Base-by-base conservation (phyloP, 23 tunicate genomes). In the Trididemnum nubilum region DNA sequence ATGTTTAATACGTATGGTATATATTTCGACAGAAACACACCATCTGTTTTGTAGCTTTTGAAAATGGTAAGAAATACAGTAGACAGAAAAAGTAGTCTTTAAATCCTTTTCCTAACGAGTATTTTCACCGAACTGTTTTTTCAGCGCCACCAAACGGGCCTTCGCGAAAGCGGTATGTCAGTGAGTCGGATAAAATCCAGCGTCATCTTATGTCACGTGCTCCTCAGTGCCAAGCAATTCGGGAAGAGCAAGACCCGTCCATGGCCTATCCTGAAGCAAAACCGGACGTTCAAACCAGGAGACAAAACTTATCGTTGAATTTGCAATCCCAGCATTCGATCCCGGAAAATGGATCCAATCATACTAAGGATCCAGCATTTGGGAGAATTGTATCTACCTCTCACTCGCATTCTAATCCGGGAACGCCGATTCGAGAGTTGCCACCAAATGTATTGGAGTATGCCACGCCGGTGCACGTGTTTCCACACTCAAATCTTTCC, bases 371-470 rank as follows among this genome's bases (percentile, higher is more conserved):
- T 44, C 12, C 54, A 15, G 54, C 54, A 44, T 15, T 44, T 44
- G 54, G 54, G 12, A 44, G 54, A 44, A 15, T 9, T 44, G 15
- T 44, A 15, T 9, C 54, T 44, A 44, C 54, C 54, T 44, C 54
- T 44, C 54, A 15, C 12, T 44, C 54, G 12, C n/a, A 34, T 24
- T 85, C 88, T 25, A 85, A 85, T 57, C 88, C 88, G 44, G 88
- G 88, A 7, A 76, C 88, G 33, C 88, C 88, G 0, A 37, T 59
- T 63, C 29, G 59, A 5, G 88, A 85, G 26, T 31, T 18, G 32
- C 82, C 88, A 1, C 77, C 88, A 1, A n/a, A 30, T 30, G 58
- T 85, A 1, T 26, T 54, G 60, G 81, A 61, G 26, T 44, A 23
- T 60, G 31, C 61, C 3, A 28, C 60, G 61, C 71, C 73, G 36